Evolutionary conservation across 2,113 vertebrate genomes (phyloP), one percentile per base, ranked within the genome.

Genomic region (Vidua macroura): DNA sequence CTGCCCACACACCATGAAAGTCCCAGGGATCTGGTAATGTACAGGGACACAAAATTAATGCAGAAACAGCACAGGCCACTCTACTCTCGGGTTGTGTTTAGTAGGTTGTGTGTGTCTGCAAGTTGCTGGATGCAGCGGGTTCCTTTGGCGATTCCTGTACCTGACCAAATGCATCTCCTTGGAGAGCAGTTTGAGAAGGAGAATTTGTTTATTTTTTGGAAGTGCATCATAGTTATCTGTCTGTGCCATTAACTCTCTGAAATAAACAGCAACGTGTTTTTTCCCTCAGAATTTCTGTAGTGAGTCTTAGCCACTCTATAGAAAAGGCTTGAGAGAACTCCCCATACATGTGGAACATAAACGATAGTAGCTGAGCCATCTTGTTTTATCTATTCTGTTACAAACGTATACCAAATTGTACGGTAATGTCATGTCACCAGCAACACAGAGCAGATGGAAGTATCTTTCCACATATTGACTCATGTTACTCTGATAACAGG

Each of bases 381-480:
- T 92, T 91, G n/a, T 72, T 94, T 93, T 88, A 83, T 90, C 76
- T 88, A 5, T 94, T 92, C 73, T 81, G n/a, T 75, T 86, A 84
- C 48, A 94, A 93, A 96, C 17, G 25, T 90, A 80, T 86, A 95
- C 75, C 68, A 93, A 90, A 94, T 92, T 82, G 73, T 90, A 83
- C 3, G 3, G 84, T 95, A 96, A 83, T 83, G 86, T 94, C 90
- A 72, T 91, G 88, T 95, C 90, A 94, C 90, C 94, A 96, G 96
- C 92, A 95, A 86, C 94, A 96, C 35, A 78, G 95, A 97, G 85
- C 94, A 97, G 96, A 95, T 97, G 95, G 96, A 96, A 88, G 93
- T 95, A 93, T 92, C 88, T 96, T 94, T 95, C 85, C 90, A 86
- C 88, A 88, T 94, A 95, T 88, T 97, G 95, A 96, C 72, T 97